Percentiles rank a stretch among this genome's conserved stretches.
phyloP scores from a whole-genome alignment of 2,797 vertebrate species.

The Pyrocephalus nanus region DNA sequence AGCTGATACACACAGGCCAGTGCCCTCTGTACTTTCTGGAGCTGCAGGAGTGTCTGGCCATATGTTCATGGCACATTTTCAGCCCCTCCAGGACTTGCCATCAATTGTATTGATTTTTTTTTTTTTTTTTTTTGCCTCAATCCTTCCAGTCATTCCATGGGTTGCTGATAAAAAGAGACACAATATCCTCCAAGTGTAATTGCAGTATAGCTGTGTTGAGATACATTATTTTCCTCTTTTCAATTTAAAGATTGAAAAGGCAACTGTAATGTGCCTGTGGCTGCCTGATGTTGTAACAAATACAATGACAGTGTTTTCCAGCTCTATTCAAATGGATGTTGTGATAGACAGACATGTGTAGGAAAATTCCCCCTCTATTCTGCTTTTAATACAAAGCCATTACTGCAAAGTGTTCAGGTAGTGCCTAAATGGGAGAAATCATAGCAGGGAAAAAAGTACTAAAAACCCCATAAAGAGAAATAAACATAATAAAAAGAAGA shows the following conservation, averaged over 20 bases:
- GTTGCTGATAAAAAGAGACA: neutral
- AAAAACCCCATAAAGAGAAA: neutral
- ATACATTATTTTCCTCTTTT: neutral
- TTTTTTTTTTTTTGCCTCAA: neutral
- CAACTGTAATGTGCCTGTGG: neutral
- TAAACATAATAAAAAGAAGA: neutral
- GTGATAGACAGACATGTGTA: neutral
- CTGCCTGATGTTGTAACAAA: neutral
- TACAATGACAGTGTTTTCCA: neutral
- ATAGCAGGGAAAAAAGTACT: neutral
- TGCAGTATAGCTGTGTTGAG: neutral
- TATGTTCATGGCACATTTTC: fast-evolving
- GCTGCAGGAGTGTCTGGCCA: fast-evolving
- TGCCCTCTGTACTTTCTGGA: neutral
- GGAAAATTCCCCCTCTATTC: neutral
- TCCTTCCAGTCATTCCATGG: neutral
- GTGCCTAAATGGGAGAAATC: neutral
- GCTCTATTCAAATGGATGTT: neutral
- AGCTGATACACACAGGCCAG: fast-evolving
- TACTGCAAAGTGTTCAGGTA: neutral
- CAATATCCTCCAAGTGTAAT: neutral
- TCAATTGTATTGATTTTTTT: neutral
- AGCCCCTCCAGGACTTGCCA: neutral
- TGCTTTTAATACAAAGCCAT: neutral
- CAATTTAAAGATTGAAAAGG: neutral